These are phyloP conservation scores for Anguilla anguilla DNA, from an alignment of 2,797 vertebrate species.

Conservation along the genomic window DNA sequence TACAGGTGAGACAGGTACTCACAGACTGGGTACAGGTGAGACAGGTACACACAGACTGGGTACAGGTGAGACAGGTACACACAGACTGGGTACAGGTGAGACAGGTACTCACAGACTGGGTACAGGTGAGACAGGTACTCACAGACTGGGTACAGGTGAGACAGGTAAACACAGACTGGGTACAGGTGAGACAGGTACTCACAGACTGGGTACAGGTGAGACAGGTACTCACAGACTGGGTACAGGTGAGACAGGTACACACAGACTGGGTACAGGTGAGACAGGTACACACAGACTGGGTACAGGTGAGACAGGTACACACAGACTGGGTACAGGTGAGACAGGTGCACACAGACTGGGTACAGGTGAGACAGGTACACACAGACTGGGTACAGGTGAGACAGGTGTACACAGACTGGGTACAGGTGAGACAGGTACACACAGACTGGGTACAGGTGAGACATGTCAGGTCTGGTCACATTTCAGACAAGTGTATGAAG, in stretches of 20 bases:
- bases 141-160: background rate
- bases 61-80: background rate
- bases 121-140: background rate
- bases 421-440: no score
- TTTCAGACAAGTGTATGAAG: background rate
- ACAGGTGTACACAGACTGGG: no score
- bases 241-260: background rate
- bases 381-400: no score
- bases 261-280: slow-evolving; percentile 83
- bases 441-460: no score
- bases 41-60: background rate
- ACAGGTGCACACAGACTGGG: background rate
- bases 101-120: background rate
- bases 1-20: background rate
- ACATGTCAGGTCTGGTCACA: no score
- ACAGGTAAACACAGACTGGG: background rate
- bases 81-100: background rate
- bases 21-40: background rate
- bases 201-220: background rate
- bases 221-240: background rate
- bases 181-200: background rate
- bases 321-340: background rate
- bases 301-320: background rate
- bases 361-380: background rate
- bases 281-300: background rate